A percentile compares a stretch with the other conserved stretches of the same genome.
Conservation (phyloP, 2,113 vertebrate genomes). For the Arizona elegans region DNA sequence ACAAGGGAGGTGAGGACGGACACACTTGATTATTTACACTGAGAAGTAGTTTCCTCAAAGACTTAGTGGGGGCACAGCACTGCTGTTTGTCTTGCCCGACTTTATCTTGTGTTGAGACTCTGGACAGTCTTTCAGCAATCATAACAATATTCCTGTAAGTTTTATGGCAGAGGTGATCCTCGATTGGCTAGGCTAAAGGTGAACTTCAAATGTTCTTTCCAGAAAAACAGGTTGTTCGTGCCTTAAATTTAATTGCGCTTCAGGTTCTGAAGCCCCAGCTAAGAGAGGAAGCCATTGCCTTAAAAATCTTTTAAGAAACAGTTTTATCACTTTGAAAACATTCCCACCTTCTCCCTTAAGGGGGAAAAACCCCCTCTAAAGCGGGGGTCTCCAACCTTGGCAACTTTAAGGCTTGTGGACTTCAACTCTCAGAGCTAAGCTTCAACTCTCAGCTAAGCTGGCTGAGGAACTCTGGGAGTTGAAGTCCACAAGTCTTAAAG, state of each 20-base stretch:
- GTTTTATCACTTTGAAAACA: neutral
- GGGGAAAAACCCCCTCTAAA: too few species aligned
- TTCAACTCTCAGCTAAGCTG: too few species aligned
- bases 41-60: neutral
- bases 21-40: neutral
- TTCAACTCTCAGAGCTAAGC: too few species aligned
- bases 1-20: neutral
- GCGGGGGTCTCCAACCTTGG: too few species aligned
- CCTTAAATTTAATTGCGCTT: neutral
- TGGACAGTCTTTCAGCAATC: neutral
- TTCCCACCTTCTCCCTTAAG: neutral
- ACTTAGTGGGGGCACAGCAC: neutral
- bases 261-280: neutral
- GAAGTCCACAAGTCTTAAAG: too few species aligned
- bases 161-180: constrained; percentile 6
- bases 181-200: neutral
- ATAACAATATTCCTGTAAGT: neutral
- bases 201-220: neutral
- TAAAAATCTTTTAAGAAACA: neutral
- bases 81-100: neutral
- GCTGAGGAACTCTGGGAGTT: too few species aligned
- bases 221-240: neutral
- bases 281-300: neutral
- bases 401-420: too few species aligned
- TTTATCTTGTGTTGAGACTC: neutral